Conservation (phyloP, 2,797 vertebrate genomes). For the Lycodopsis pacificus region DNA sequence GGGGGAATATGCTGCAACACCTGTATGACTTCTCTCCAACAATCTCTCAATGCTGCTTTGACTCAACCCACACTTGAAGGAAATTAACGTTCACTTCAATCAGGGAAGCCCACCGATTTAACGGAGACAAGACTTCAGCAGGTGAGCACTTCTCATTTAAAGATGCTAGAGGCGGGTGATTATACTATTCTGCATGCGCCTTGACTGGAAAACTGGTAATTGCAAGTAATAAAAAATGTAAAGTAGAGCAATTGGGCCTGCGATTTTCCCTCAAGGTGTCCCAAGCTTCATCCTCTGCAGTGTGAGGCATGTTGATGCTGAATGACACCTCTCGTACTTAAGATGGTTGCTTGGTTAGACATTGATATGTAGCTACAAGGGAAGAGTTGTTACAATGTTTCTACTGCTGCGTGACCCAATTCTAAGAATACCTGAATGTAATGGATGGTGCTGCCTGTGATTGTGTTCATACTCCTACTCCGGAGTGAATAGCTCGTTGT, state of each 20-base stretch:
- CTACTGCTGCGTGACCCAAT: constrained; percentile 45
- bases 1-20: constrained; percentile 39
- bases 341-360: constrained; percentile 9
- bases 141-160: constrained; percentile 61
- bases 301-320: neutral
- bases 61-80: constrained; percentile 16
- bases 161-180: constrained; percentile 12
- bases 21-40: constrained; percentile 23
- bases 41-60: constrained; percentile 16
- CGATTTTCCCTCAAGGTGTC: neutral
- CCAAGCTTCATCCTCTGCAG: neutral
- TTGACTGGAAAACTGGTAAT: neutral
- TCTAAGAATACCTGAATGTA: constrained; percentile 32
- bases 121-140: constrained; percentile 54
- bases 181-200: neutral
- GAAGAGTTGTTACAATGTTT: neutral
- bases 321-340: neutral
- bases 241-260: neutral
- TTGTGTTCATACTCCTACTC: constrained; percentile 23
- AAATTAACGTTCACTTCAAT: constrained; percentile 3
- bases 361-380: neutral
- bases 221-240: neutral
- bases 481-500: constrained; percentile 16
- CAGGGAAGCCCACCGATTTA: constrained; percentile 8
- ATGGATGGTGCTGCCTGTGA: constrained; percentile 18